Base-by-base conservation (phyloP, 2,888 invertebrate species). In the Melieria omissa region DNA sequence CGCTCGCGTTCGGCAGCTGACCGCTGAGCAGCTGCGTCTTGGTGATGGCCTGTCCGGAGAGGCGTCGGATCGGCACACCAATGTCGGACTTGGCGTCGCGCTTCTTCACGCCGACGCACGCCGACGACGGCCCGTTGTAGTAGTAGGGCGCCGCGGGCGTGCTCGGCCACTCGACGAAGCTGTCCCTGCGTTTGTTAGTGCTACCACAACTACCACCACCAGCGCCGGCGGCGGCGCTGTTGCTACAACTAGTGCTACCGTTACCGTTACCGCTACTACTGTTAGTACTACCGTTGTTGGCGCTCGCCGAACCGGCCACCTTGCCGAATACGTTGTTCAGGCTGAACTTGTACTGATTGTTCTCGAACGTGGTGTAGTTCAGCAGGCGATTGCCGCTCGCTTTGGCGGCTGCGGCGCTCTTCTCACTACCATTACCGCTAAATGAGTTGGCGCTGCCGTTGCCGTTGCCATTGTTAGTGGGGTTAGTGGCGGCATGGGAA, bases 311-410 rank as follows among this genome's bases (percentile, higher is more conserved):
- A 63, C 70, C 73, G 61, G 55, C 68, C 71, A 78, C 80, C 69
- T 80, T 79, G 75, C 79, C 82, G 73, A 82, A 80, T 57, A 80
- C 85, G 80, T 85, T 85, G 78, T 85, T 87, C 78, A 87, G 77
- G 75, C 87, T 87, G 80, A 87, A 87, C 80, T 87, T 87, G 81
- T 87, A 87, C 76, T 87, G 87, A 80, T 87, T 87, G 78, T 87
- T 86, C 81, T 86, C 85, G 78, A 86, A 87, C 73, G 86, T 84
- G 64, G 87, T 87, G 79, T 87, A 86, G 80, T 84, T 86, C 79
- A 87, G 82, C 78, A 86, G 79, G 67, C 85, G 86, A 78, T 84
- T 84, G 77, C 75, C 75, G 49, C 44, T 64, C 45, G 64, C 10
- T 7, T 55, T 65, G 29, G 57, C 70, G 68, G 71, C 64, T 14